Percentiles rank a stretch among this genome's conserved stretches.
phyloP scores from a whole-genome alignment of 2,888 invertebrate genomes.

The Hydroisotoma schaefferi region DNA sequence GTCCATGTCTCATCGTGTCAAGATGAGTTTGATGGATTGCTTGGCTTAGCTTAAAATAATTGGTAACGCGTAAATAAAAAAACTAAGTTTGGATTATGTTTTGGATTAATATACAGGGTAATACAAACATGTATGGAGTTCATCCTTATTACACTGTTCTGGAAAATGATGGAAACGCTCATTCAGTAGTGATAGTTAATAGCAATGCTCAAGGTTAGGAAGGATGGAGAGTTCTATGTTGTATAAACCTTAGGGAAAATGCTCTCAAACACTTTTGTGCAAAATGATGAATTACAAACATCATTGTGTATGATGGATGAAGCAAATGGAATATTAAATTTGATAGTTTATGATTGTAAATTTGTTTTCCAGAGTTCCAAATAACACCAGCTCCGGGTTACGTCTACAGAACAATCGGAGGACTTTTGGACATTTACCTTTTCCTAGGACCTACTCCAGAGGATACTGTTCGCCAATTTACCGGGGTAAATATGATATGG shows the following conservation, averaged over 20 bases:
- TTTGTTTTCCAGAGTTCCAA: constrained; percentile 68
- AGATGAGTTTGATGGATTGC: neutral
- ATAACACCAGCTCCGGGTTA: constrained; percentile 75
- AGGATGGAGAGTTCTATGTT: neutral
- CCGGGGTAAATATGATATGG: constrained; percentile 53
- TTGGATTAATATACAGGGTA: constrained; percentile 25
- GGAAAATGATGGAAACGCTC: constrained; percentile 66
- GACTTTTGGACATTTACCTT: constrained; percentile 73
- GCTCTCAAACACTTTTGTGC: too few relatives aligned
- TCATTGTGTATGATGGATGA: constrained; percentile 61
- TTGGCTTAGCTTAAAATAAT: neutral
- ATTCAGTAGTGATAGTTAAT: constrained; percentile 74
- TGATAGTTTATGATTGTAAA: constrained; percentile 74
- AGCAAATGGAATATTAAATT: too few relatives aligned
- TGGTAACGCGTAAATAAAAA: too few relatives aligned
- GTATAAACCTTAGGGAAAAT: neutral
- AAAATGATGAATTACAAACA: neutral
- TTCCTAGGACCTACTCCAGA: constrained; percentile 71
- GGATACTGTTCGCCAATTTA: constrained; percentile 66
- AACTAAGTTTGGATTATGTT: neutral
- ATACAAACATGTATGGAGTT: constrained; percentile 51
- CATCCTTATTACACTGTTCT: constrained; percentile 77
- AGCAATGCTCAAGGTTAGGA: constrained; percentile 77
- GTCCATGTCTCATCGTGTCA: too few relatives aligned
- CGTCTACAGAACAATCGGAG: constrained; percentile 76